Percentiles rank a stretch among this genome's conserved stretches.
Evolutionary conservation across 2,797 vertebrate genomes (phyloP).

Genomic region (Anabacerthia variegaticeps): DNA sequence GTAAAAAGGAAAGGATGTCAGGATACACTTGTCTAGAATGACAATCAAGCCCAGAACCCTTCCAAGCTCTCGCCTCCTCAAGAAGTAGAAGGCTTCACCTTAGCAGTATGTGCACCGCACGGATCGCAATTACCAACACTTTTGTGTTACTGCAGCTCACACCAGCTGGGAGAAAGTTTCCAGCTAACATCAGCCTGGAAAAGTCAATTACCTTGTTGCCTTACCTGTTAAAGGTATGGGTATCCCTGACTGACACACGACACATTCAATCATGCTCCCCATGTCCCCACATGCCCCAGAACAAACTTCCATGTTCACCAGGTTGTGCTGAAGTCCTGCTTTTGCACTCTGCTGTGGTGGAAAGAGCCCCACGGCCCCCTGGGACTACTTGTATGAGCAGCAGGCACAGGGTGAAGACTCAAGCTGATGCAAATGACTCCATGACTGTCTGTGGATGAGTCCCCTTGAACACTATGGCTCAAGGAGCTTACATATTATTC

Average conservation of each 20-base stretch:
- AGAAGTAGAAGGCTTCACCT: slow-evolving; percentile 44
- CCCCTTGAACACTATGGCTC: not conserved
- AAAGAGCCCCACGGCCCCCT: not conserved
- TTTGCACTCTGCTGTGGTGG: not conserved
- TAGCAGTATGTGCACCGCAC: not conserved
- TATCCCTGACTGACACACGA: not conserved
- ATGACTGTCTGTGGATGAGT: not conserved
- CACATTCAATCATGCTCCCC: not conserved
- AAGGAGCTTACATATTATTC: not conserved
- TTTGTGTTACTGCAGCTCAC: not conserved
- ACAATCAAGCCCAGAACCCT: slow-evolving; percentile 64
- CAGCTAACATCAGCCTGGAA: not conserved
- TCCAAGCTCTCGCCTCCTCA: slow-evolving; percentile 2
- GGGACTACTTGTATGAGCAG: not conserved
- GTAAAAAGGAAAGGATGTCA: slow-evolving; percentile 69
- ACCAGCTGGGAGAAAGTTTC: slow-evolving; percentile 18
- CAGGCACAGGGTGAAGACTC: not conserved
- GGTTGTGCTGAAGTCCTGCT: not conserved
- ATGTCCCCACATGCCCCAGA: not conserved
- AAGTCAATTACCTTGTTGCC: not conserved
- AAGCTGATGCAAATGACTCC: not conserved
- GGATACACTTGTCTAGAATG: slow-evolving; percentile 68
- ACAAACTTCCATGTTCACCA: not conserved
- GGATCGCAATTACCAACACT: slow-evolving; percentile 40
- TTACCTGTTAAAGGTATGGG: not conserved